Conservation (phyloP, 2,888 invertebrate species). For the Pharmacophagus antenor region DNA sequence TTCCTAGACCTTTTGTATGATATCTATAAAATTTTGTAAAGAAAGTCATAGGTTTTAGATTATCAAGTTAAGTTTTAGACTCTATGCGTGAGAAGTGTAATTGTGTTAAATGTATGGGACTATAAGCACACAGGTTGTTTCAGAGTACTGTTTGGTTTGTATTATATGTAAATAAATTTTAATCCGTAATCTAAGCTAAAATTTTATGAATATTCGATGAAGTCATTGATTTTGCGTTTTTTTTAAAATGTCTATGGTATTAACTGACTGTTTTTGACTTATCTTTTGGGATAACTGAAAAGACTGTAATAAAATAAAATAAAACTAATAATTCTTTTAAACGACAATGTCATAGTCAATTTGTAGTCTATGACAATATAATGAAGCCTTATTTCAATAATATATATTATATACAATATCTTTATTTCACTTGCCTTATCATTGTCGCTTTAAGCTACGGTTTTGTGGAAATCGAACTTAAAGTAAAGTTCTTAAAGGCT, state of each 20-base stretch:
- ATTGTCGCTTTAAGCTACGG: background rate
- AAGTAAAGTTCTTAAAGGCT: background rate
- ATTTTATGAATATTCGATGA: background rate
- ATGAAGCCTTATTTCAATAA: conserved; percentile 11
- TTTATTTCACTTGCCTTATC: background rate
- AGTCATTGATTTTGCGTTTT: background rate
- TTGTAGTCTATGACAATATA: conserved; percentile 24
- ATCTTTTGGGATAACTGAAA: conserved; percentile 13
- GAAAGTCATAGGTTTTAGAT: no score
- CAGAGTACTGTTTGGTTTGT: background rate
- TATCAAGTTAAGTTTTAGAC: background rate
- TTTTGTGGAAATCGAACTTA: background rate
- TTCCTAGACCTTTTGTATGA: background rate
- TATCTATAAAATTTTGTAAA: background rate
- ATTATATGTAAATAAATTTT: background rate
- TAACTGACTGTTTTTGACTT: background rate
- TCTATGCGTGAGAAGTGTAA: background rate
- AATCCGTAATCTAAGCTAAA: no score
- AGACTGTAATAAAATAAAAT: conserved; percentile 25
- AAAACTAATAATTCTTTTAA: background rate
- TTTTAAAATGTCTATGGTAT: no score
- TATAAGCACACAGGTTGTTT: conserved; percentile 27
- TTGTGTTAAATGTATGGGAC: conserved; percentile 10
- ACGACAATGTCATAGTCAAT: conserved; percentile 9
- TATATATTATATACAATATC: no score